Percentiles rank a stretch among this genome's conserved stretches.
These are phyloP conservation scores for Mizuhopecten yessoensis DNA, from an alignment of 1,140 invertebrate genomes.

Conservation along the genomic window DNA sequence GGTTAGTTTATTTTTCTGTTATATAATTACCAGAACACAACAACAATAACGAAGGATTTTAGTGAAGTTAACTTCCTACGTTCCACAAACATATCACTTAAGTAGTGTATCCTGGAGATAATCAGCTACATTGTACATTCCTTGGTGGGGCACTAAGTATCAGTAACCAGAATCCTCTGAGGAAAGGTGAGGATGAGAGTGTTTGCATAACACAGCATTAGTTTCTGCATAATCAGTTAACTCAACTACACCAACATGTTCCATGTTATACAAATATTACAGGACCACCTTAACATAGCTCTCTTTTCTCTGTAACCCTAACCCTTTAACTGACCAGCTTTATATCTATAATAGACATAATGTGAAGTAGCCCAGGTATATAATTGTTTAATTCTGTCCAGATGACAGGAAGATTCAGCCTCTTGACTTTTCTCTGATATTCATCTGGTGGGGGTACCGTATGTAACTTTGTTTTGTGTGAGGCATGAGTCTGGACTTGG, in stretches of 20 bases:
- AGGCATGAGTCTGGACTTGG: too few relatives aligned
- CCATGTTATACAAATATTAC: not conserved
- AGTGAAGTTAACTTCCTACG: not conserved
- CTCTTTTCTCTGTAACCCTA: not conserved
- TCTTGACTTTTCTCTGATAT: not conserved
- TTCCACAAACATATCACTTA: not conserved
- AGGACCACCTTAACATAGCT: not conserved
- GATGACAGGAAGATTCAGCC: not conserved
- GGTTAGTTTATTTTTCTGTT: too few relatives aligned
- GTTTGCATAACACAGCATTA: conserved; percentile 5
- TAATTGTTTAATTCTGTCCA: not conserved
- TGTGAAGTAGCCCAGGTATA: not conserved
- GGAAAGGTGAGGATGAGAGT: not conserved
- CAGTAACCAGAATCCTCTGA: not conserved
- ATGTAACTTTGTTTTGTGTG: too few relatives aligned
- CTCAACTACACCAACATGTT: not conserved
- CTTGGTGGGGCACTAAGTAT: conserved; percentile 7
- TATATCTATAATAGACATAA: not conserved
- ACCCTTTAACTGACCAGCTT: not conserved
- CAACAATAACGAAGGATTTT: not conserved
- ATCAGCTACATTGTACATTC: not conserved
- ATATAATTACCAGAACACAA: not conserved
- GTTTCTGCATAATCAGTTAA: not conserved
- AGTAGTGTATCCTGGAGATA: not conserved
- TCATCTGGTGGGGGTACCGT: too few relatives aligned